Percentiles rank a stretch among this genome's conserved stretches.
Evolutionary conservation across 2,888 invertebrate species (phyloP).

Genomic region (Branchellion lobata): DNA sequence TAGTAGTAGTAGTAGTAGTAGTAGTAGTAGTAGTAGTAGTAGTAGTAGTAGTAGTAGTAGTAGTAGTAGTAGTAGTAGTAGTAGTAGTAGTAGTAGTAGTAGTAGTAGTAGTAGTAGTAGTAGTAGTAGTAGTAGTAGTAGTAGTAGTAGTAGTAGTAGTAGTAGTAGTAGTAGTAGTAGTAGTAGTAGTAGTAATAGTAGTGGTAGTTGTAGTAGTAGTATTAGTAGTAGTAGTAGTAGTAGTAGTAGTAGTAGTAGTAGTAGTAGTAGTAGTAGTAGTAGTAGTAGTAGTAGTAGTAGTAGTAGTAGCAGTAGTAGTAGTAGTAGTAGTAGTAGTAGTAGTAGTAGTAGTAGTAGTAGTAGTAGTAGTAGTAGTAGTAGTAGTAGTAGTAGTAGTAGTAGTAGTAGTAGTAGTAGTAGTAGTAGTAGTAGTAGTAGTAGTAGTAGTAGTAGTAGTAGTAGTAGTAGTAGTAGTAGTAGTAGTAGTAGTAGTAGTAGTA

Average conservation of each 20-base stretch:
- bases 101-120: slow-evolving; percentile 28
- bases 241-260: slow-evolving; percentile 10
- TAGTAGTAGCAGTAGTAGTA: slow-evolving; percentile 31
- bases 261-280: slow-evolving; percentile 19
- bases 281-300: slow-evolving; percentile 24
- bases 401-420: slow-evolving; percentile 2
- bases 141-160: slow-evolving; percentile 15
- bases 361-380: slow-evolving; percentile 33
- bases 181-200: background rate
- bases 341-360: slow-evolving; percentile 36
- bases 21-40: background rate
- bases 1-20: background rate
- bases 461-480: slow-evolving; percentile 29
- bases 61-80: slow-evolving; percentile 30
- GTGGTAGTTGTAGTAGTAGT: background rate
- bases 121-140: slow-evolving; percentile 27
- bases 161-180: background rate
- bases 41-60: slow-evolving; percentile 19
- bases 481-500: slow-evolving; percentile 30
- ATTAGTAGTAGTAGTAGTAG: background rate
- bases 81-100: slow-evolving; percentile 28
- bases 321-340: slow-evolving; percentile 35
- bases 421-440: slow-evolving; percentile 16
- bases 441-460: background rate
- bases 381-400: slow-evolving; percentile 23